Percentiles rank a stretch among this genome's conserved stretches.
Evolutionary conservation across 2,113 vertebrate species (phyloP).

Genomic region (Lipophrys pholis): DNA sequence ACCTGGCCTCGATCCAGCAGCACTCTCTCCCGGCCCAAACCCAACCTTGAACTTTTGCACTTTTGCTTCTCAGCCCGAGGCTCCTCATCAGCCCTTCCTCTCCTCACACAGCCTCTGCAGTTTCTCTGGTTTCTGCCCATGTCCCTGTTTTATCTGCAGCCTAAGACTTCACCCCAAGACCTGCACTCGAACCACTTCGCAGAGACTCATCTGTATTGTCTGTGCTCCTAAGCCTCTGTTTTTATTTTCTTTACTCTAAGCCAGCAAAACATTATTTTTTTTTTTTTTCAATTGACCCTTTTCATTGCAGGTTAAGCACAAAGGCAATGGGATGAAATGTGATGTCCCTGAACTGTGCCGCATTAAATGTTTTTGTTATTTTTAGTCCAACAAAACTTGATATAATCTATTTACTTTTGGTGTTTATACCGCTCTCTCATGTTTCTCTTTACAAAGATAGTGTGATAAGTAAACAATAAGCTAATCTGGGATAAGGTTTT

Average conservation of each 20-base stretch:
- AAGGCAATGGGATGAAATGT: not conserved
- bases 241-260: constrained; percentile 19
- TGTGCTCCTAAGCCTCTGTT: constrained; percentile 9
- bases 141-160: constrained; percentile 42
- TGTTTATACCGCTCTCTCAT: not conserved
- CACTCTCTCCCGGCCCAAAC: constrained; percentile 6
- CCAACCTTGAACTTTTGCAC: constrained; percentile 13
- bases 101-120: not conserved
- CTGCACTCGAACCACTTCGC: constrained; percentile 10
- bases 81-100: constrained; percentile 24
- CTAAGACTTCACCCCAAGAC: constrained; percentile 8
- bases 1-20: constrained; percentile 29
- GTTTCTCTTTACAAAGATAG: not conserved
- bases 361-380: constrained; percentile 9
- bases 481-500: not conserved
- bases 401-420: not conserved
- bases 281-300: constrained; percentile 38
- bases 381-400: constrained; percentile 4
- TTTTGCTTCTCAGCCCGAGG: not conserved
- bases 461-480: not conserved
- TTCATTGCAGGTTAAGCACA: constrained; percentile 29
- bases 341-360: not conserved
- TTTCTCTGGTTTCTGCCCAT: constrained; percentile 35
- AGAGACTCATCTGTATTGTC: constrained; percentile 13
- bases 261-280: constrained; percentile 13